phyloP scores from a whole-genome alignment of 2,888 invertebrate species.

The Hipparchia sbordonii region DNA sequence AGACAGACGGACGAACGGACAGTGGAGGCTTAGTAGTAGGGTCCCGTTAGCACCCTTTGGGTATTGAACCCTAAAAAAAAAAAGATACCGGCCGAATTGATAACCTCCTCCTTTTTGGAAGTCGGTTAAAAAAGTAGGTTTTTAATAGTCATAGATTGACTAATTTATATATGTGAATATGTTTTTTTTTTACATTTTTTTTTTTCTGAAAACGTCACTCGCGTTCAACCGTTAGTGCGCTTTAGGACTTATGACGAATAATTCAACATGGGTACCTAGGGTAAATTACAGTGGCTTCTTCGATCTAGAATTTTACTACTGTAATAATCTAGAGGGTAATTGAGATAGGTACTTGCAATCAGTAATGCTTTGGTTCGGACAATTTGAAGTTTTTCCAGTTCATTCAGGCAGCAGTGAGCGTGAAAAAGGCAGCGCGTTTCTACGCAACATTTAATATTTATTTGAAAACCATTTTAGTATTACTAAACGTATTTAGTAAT shows the following conservation, averaged over 20 bases:
- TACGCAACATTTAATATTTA: neutral
- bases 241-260: neutral
- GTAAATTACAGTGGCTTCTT: constrained; percentile 17
- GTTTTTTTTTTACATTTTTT: no score
- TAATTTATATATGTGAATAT: no score
- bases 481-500: neutral
- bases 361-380: neutral
- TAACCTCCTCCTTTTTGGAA: no score
- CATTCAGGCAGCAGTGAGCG: no score
- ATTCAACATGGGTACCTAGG: neutral
- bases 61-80: no score
- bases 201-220: no score
- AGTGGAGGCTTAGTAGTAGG: no score
- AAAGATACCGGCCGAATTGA: no score
- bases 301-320: neutral
- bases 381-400: neutral
- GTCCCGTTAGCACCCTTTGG: no score
- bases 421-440: neutral
- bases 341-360: constrained; percentile 7
- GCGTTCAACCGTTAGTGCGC: neutral
- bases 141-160: no score
- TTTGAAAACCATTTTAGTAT: neutral
- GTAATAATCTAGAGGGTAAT: constrained; percentile 3
- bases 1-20: no score
- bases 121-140: no score